Evolutionary conservation across 2,113 vertebrate species (phyloP), one percentile per base, ranked within the genome.

Genomic region (Zosterops japonicus): DNA sequence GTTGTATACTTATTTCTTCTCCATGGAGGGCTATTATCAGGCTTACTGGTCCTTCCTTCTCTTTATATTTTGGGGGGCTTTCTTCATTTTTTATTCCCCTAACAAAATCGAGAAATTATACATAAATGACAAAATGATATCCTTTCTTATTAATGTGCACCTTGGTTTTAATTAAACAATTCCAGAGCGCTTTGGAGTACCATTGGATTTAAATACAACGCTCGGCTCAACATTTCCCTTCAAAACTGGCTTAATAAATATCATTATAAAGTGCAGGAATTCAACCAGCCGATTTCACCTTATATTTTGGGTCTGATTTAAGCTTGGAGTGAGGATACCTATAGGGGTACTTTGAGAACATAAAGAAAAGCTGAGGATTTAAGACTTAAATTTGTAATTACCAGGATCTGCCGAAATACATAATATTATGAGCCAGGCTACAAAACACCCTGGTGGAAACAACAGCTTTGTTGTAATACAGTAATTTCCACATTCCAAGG

Each of bases 41-140:
- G 88, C 96, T 97, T 97, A 97, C 92, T 41, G 93, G 92, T 96
- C 97, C 95, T 97, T 96, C 97, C 96, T 98, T 97, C 78, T 95
- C 96, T 97, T 97, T 97, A 83, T 90, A 92, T 84, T 97, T 98
- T 94, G 55, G 89, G 93, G 94, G 60, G 31, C 22, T 97, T 97
- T 89, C 87, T 95, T 94, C 89, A 90, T 75, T 93, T 93, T 83
- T 90, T 71, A 71, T 86, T 94, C 77, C 60, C n/a, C 71, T 71
- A 94, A 95, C 96, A 97, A 97, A 98, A 98, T 97, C 92, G 96
- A 94, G 92, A 74, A 97, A 97, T 96, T 95, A 97, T 85, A 79
- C 95, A 94, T 94, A 97, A 97, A 98, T 96, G 94, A 91, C 97
- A 97, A 98, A 97, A 98, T 97, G 91, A 98, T 98, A 98, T 97